Evolutionary conservation across 2,797 vertebrate genomes (phyloP).

Genomic region (Dendrocincla tyrannina): DNA sequence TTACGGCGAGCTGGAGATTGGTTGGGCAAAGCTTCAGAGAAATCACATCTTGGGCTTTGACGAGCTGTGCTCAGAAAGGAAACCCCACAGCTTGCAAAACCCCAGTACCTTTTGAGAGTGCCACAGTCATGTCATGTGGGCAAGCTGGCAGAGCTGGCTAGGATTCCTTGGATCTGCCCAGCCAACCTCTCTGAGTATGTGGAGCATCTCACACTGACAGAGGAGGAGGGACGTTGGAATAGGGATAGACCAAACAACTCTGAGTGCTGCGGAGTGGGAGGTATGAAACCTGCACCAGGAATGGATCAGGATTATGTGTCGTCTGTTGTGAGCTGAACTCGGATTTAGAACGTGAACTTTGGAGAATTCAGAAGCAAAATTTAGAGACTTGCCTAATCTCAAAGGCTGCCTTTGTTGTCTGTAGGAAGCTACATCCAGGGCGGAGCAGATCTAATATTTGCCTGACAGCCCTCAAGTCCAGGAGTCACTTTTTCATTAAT

Average conservation of each 20-base stretch:
- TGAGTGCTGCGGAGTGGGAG: background rate
- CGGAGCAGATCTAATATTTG: background rate
- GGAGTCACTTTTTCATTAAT: background rate
- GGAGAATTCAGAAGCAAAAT: background rate
- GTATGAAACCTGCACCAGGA: background rate
- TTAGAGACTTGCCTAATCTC: background rate
- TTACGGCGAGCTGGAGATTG: background rate
- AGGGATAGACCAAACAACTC: background rate
- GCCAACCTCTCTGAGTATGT: background rate
- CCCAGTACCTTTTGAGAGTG: background rate
- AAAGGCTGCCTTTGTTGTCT: background rate
- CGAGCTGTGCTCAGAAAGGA: slow-evolving; percentile 20
- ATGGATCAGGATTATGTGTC: background rate
- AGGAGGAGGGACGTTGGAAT: background rate
- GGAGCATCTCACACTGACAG: background rate
- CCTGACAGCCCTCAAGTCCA: background rate
- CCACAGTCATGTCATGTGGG: background rate
- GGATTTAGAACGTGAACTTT: background rate
- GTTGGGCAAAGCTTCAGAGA: slow-evolving; percentile 70
- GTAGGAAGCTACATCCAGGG: background rate
- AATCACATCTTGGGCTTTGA: background rate
- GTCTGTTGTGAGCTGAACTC: background rate
- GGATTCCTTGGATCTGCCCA: background rate
- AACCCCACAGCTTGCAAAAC: slow-evolving; percentile 4
- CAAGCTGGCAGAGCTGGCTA: background rate